Evolutionary conservation across 2,888 invertebrate species (phyloP), one percentile per base, ranked within the genome.

Genomic region (Orthosia incerta): DNA sequence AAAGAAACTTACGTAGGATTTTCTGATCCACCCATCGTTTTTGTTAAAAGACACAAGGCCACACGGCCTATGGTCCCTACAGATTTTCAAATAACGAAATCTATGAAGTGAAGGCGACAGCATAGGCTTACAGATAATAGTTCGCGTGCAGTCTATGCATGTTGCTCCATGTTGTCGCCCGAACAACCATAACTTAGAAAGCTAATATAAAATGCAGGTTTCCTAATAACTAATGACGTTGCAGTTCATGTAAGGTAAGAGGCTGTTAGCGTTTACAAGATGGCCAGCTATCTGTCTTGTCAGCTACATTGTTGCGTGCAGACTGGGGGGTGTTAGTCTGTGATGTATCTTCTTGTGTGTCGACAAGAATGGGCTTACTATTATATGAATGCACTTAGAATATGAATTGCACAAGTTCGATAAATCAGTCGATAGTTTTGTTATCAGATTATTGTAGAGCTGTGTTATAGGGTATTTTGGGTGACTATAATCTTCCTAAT

Each of bases 181-280:
- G 7, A 45, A 23, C 71, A 39, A 48, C 61, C 64, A 79, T 79
- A 72, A 67, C 78, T 76, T 63, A 79, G 59, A 67, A 64, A 73
- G 79, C 51, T 63, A 50, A 62, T 79, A 63, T 62, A 59, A 62
- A 48, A 45, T n/a, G 53, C 15, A 57, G 4, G 74, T 79, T 74
- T 79, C 78, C 51, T 63, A 73, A 66, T 72, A 62, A 79, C 61
- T 73, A 62, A 77, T 66, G 79, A 73, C 57, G 74, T 66, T 48
- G 65, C 57, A 66, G 56, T 66, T 78, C 64, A 61, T 51, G 65
- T 76, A 76, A 67, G 76, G 59, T 31, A 79, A 63, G 56, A 78
- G 26, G 45, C 55, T 62, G 62, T 75, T 80, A 62, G 23, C 55
- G 62, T 50, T 31, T 16, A 16, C 65, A 70, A 70, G 57, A 80